Evolutionary conservation across 2,113 vertebrate species (phyloP).

Genomic region (Microtus oregoni): DNA sequence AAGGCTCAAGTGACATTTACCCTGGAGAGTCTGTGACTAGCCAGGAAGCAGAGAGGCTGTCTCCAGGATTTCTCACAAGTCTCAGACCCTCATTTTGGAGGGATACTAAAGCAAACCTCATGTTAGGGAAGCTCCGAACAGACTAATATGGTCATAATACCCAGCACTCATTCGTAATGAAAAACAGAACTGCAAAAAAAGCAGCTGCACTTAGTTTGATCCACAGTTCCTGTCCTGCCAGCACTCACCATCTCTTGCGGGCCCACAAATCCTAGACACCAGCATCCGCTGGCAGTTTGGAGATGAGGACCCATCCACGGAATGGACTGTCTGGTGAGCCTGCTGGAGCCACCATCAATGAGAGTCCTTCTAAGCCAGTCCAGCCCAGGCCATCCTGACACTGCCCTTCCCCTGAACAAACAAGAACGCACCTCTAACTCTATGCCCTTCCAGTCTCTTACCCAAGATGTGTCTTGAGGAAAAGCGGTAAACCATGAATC

Average conservation of each 20-base stretch:
- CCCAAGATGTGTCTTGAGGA: not conserved
- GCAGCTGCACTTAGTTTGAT: not conserved
- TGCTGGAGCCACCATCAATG: not conserved
- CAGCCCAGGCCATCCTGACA: no score
- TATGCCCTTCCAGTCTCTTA: not conserved
- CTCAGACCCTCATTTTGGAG: not conserved
- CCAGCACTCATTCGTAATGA: not conserved
- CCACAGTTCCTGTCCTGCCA: not conserved
- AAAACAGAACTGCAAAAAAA: not conserved
- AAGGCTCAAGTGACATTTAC: not conserved
- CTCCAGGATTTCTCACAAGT: no score
- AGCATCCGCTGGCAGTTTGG: not conserved
- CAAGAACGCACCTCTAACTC: not conserved
- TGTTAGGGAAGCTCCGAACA: not conserved
- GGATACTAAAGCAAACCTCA: no score
- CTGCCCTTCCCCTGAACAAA: not conserved
- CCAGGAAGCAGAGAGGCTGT: not conserved
- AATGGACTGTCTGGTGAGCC: not conserved
- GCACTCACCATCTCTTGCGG: not conserved
- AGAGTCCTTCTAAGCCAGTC: not conserved
- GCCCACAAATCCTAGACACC: not conserved
- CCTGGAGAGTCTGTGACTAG: not conserved
- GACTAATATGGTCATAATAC: not conserved
- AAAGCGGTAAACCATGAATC: not conserved
- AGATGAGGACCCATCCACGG: not conserved